These are phyloP conservation scores for Alloplasta piceator DNA, from an alignment of 2,888 invertebrate genomes.

Conservation along the genomic window DNA sequence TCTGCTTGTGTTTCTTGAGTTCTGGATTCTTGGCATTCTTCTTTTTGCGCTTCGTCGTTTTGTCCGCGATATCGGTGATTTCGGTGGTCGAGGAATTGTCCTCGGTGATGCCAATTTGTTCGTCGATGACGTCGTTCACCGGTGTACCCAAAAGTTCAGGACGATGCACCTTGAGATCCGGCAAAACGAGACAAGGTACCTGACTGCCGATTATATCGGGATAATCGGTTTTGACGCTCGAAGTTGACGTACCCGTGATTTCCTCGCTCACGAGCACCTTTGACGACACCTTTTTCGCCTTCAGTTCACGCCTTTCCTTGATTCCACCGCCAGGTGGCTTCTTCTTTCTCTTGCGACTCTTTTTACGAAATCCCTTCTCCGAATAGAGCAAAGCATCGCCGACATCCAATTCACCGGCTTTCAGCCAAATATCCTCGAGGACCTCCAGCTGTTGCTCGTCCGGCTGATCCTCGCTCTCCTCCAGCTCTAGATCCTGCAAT, in stretches of 20 bases:
- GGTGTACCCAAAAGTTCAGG: slow-evolving; percentile 52
- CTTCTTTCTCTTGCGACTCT: slow-evolving; percentile 82
- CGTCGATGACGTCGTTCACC: slow-evolving; percentile 56
- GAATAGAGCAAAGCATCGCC: slow-evolving; percentile 85
- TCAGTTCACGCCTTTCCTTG: slow-evolving; percentile 71
- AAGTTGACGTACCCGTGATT: slow-evolving; percentile 35
- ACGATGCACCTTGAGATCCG: slow-evolving; percentile 64
- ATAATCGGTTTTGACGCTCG: slow-evolving; percentile 60
- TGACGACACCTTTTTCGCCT: slow-evolving; percentile 71
- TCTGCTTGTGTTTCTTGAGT: slow-evolving; percentile 77
- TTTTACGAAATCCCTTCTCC: slow-evolving; percentile 84
- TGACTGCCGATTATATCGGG: slow-evolving; percentile 66
- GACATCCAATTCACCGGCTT: slow-evolving; percentile 90
- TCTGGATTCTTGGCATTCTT: slow-evolving; percentile 75
- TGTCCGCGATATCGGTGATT: slow-evolving; percentile 52
- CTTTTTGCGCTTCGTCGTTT: slow-evolving; percentile 75
- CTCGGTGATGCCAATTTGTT: slow-evolving; percentile 70
- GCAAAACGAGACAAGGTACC: slow-evolving; percentile 68
- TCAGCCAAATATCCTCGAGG: slow-evolving; percentile 91
- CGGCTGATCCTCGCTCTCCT: slow-evolving; percentile 85
- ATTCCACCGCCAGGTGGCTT: slow-evolving; percentile 67
- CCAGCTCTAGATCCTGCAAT: slow-evolving; percentile 85
- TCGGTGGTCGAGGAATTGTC: slow-evolving; percentile 74
- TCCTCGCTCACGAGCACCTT: slow-evolving; percentile 49
- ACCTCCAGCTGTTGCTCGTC: slow-evolving; percentile 90